A percentile compares a stretch with the other conserved stretches of the same genome.
These are phyloP conservation scores for Pogonognathellus flavescens DNA, from an alignment of 1,140 invertebrate genomes.

Conservation along the genomic window DNA sequence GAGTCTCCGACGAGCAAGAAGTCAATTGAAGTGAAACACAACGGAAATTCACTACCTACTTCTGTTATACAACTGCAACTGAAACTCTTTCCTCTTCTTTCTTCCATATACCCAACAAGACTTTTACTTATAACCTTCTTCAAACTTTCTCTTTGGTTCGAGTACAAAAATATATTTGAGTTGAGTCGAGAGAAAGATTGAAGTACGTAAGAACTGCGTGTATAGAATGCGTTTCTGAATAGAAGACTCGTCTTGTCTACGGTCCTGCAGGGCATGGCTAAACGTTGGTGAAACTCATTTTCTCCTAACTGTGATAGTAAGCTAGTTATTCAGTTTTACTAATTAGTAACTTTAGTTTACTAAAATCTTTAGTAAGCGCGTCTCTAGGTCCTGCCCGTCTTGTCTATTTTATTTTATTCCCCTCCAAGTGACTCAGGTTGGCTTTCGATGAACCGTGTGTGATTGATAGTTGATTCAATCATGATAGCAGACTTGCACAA, in stretches of 20 bases:
- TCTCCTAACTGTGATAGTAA: too few relatives aligned
- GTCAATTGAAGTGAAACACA: background rate
- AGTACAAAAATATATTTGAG: constrained; percentile 17
- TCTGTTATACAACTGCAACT: background rate
- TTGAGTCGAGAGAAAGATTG: background rate
- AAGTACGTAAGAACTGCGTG: background rate
- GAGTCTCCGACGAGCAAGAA: background rate
- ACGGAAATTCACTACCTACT: background rate
- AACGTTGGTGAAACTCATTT: too few relatives aligned
- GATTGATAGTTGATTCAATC: constrained; percentile 48
- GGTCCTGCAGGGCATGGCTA: too few relatives aligned
- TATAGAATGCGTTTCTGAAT: too few relatives aligned
- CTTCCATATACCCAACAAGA: background rate
- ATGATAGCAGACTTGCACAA: constrained; percentile 21
- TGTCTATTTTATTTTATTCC: constrained; percentile 30
- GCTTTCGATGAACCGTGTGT: constrained; percentile 45
- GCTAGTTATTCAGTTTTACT: too few relatives aligned
- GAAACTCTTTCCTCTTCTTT: constrained; percentile 20
- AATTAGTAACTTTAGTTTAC: too few relatives aligned
- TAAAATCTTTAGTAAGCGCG: too few relatives aligned
- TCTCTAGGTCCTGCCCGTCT: background rate
- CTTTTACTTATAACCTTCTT: background rate
- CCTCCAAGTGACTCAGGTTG: constrained; percentile 24
- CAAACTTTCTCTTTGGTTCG: background rate
- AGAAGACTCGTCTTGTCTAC: too few relatives aligned